phyloP scores from a whole-genome alignment of 2,888 invertebrate species.

The Dicyrtoma fusca region DNA sequence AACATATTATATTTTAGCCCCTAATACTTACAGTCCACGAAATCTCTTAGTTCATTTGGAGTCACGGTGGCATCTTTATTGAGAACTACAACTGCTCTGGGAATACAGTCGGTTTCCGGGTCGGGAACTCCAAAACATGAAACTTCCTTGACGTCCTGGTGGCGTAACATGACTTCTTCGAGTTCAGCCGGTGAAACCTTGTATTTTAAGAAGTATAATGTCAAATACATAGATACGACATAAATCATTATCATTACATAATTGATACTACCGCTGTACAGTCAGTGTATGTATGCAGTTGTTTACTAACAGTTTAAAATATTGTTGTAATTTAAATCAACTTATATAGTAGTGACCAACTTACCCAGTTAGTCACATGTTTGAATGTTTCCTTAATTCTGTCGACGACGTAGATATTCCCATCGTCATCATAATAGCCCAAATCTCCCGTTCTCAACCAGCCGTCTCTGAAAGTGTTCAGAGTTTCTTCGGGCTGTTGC shows the following conservation, averaged over 20 bases:
- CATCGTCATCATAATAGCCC: constrained; percentile 50
- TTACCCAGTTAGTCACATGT: constrained; percentile 51
- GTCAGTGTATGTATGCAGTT: too few species aligned
- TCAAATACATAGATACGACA: too few species aligned
- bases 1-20: too few species aligned
- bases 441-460: constrained; percentile 54
- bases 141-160: constrained; percentile 50
- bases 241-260: too few species aligned
- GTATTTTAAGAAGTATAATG: neutral
- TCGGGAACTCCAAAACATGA: constrained; percentile 53
- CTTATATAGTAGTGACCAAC: too few species aligned
- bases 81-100: constrained; percentile 52
- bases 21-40: constrained; percentile 46
- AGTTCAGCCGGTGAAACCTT: constrained; percentile 51
- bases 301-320: too few species aligned
- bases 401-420: constrained; percentile 53
- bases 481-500: constrained; percentile 48
- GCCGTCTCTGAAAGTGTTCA: constrained; percentile 41
- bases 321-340: too few species aligned
- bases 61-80: constrained; percentile 32
- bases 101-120: constrained; percentile 55
- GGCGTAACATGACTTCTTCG: constrained; percentile 50
- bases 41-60: constrained; percentile 45
- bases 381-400: constrained; percentile 55
- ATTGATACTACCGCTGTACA: too few species aligned